A percentile compares a stretch with the other conserved stretches of the same genome.
Conservation (phyloP, 2,888 invertebrate genomes). For the Parnassius orleans region DNA sequence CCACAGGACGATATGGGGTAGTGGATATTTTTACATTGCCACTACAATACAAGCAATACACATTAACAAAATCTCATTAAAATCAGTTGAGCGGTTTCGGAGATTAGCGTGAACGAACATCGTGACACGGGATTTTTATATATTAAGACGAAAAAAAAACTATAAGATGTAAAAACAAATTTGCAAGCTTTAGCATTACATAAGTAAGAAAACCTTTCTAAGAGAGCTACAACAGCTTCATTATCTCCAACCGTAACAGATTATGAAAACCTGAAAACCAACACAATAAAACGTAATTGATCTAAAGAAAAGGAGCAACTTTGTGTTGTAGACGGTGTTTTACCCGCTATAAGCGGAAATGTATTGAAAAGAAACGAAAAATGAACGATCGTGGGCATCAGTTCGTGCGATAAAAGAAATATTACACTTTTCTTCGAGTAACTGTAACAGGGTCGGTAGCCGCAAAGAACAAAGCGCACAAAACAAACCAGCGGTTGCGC, state of each 20-base stretch:
- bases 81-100: too few species aligned
- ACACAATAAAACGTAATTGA: slow-evolving; percentile 1
- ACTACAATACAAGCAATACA: too few species aligned
- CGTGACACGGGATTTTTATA: too few species aligned
- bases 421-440: neutral
- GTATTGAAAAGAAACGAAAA: slow-evolving; percentile 4
- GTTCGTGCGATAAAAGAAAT: slow-evolving; percentile 6
- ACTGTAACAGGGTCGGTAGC: slow-evolving; percentile 7
- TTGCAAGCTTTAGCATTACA: too few species aligned
- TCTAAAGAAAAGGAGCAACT: slow-evolving; percentile 1
- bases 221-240: neutral
- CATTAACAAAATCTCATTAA: too few species aligned
- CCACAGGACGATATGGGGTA: too few species aligned
- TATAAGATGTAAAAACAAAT: too few species aligned
- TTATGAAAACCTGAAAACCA: slow-evolving; percentile 14
- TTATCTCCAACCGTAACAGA: slow-evolving; percentile 9
- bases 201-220: too few species aligned
- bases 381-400: slow-evolving; percentile 4
- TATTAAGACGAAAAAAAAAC: too few species aligned
- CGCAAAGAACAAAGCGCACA: neutral
- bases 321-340: slow-evolving; percentile 7
- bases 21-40: too few species aligned
- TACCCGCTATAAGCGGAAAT: slow-evolving; percentile 5
- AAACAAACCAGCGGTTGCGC: neutral
- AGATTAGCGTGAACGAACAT: too few species aligned